These are phyloP conservation scores for Martes flavigula DNA, from an alignment of 2,797 vertebrate species.

Conservation along the genomic window DNA sequence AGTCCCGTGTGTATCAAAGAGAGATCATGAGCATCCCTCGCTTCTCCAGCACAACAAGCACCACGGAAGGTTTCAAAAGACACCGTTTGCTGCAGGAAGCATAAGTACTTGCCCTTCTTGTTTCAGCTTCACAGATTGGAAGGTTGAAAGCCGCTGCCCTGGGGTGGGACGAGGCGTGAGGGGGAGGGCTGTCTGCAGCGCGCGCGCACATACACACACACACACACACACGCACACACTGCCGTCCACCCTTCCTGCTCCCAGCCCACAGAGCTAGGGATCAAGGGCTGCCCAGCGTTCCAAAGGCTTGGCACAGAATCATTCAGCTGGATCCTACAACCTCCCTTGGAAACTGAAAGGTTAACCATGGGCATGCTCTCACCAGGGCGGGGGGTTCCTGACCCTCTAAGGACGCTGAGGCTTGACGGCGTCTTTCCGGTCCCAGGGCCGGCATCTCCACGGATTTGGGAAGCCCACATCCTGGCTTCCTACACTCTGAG, in stretches of 20 bases:
- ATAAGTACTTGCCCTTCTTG: constrained; percentile 86
- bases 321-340: not conserved
- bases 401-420: not conserved
- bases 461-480: not conserved
- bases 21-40: constrained; percentile 83
- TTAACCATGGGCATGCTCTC: not conserved
- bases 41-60: constrained; percentile 84
- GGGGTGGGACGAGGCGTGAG: constrained; percentile 73
- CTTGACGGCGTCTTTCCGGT: not conserved
- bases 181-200: constrained; percentile 84
- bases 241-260: constrained; percentile 88
- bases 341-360: not conserved
- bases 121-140: constrained; percentile 93
- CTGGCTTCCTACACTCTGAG: not conserved
- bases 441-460: not conserved
- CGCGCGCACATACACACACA: constrained; percentile 30
- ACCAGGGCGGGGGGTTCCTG: not conserved
- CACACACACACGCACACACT: not conserved
- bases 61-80: constrained; percentile 85
- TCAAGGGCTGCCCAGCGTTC: not conserved
- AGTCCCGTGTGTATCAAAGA: constrained; percentile 58
- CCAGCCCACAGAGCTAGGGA: constrained; percentile 85
- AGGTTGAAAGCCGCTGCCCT: constrained; percentile 87
- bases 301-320: not conserved
- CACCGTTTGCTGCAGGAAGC: constrained; percentile 85